phyloP scores from a whole-genome alignment of 2,797 vertebrate genomes.

The Pseudotriccus pelzelni region DNA sequence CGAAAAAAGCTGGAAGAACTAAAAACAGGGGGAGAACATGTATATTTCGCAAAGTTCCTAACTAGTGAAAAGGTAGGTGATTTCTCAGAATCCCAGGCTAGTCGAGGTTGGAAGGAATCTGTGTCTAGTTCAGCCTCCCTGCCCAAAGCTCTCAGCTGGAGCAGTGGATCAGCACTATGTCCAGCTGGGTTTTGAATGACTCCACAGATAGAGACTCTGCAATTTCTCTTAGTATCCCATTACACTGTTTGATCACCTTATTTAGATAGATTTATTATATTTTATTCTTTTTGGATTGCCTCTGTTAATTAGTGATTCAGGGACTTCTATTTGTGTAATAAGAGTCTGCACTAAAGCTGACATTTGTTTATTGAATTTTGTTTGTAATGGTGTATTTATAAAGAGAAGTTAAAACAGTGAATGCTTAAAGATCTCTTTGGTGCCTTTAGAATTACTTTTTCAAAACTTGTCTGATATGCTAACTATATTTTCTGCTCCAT shows the following conservation, averaged over 20 bases:
- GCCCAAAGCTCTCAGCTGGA: not conserved
- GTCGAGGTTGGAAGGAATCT: not conserved
- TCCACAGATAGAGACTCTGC: not conserved
- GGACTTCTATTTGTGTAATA: not conserved
- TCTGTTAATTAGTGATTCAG: not conserved
- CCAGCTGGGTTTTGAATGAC: not conserved
- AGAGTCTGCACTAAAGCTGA: not conserved
- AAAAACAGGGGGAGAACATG: constrained; percentile 90
- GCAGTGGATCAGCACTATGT: rapidly evolving
- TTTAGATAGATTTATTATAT: not conserved
- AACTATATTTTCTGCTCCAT: not conserved
- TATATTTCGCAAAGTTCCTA: constrained; percentile 98
- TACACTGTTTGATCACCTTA: not conserved
- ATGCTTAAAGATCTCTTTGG: not conserved
- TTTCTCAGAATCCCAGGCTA: not conserved
- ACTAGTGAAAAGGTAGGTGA: constrained; percentile 94
- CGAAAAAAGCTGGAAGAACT: constrained; percentile 94
- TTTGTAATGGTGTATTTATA: not conserved
- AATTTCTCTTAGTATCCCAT: not conserved
- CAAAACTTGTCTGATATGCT: not conserved
- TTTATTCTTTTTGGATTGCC: not conserved
- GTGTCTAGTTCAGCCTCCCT: not conserved
- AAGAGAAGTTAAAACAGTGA: not conserved
- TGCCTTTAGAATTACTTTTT: not conserved
- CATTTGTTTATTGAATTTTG: not conserved